A percentile compares a stretch with the other conserved stretches of the same genome.
phyloP scores from a whole-genome alignment of 2,113 vertebrate species.

The Rhinolophus ferrumequinum region DNA sequence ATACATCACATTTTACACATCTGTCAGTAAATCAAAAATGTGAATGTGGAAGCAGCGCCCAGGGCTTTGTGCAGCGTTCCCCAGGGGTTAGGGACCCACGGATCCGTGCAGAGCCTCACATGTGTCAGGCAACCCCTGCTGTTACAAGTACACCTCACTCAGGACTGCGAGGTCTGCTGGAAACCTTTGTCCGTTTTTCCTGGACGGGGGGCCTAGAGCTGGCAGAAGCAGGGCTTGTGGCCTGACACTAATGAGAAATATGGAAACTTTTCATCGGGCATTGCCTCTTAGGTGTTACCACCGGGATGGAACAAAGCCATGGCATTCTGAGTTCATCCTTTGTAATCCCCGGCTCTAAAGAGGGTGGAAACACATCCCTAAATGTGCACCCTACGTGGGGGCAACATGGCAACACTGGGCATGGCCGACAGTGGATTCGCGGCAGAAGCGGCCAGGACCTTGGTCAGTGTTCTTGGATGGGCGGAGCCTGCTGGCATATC shows the following conservation, averaged over 20 bases:
- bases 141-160: background rate
- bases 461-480: background rate
- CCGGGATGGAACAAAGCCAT: background rate
- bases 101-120: background rate
- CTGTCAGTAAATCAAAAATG: conserved; percentile 27
- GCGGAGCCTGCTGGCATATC: background rate
- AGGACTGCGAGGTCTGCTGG: background rate
- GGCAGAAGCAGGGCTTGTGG: background rate
- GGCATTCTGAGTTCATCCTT: background rate
- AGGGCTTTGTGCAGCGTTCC: background rate
- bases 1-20: background rate
- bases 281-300: background rate
- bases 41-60: background rate
- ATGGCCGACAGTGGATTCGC: background rate
- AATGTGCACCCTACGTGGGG: background rate
- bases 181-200: background rate
- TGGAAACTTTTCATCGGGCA: background rate
- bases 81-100: background rate
- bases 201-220: background rate
- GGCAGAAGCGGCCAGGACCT: background rate
- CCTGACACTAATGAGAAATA: background rate
- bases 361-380: background rate
- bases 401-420: background rate
- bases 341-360: background rate
- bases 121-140: background rate